phyloP scores from a whole-genome alignment of 1,140 invertebrate species.

The Aphidius ervi region DNA sequence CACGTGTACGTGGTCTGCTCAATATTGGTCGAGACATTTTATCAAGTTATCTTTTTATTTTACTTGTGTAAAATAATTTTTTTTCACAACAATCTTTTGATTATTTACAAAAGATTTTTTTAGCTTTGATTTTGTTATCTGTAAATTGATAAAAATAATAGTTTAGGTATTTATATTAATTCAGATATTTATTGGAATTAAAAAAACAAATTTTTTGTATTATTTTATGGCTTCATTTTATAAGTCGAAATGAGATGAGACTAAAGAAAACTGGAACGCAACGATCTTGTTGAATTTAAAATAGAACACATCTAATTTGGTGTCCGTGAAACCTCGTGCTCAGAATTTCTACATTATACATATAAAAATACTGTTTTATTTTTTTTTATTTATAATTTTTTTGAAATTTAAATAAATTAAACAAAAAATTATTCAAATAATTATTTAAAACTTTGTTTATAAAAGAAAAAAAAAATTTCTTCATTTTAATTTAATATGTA shows the following conservation, averaged over 20 bases:
- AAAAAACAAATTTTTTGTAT: no score
- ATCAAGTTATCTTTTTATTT: slow-evolving; percentile 6
- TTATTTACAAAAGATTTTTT: not conserved
- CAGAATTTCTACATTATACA: slow-evolving; percentile 29
- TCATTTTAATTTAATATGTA: not conserved
- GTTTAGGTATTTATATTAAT: not conserved
- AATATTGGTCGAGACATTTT: slow-evolving; percentile 50
- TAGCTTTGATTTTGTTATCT: no score
- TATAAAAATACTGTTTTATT: slow-evolving; percentile 17
- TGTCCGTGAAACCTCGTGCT: slow-evolving; percentile 50
- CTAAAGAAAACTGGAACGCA: slow-evolving; percentile 42
- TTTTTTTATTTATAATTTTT: not conserved
- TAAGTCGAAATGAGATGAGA: slow-evolving; percentile 27
- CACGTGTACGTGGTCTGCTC: slow-evolving; percentile 65
- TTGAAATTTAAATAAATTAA: no score
- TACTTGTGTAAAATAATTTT: not conserved
- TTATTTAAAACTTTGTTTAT: no score
- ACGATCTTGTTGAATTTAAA: slow-evolving; percentile 32
- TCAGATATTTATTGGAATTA: no score
- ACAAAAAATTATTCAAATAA: no score
- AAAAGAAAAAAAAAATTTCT: not conserved
- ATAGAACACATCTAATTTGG: slow-evolving; percentile 52
- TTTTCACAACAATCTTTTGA: not conserved
- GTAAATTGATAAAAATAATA: no score
- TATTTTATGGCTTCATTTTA: not conserved